Conservation (phyloP, 2,888 invertebrate genomes). For the Tipula unca region DNA sequence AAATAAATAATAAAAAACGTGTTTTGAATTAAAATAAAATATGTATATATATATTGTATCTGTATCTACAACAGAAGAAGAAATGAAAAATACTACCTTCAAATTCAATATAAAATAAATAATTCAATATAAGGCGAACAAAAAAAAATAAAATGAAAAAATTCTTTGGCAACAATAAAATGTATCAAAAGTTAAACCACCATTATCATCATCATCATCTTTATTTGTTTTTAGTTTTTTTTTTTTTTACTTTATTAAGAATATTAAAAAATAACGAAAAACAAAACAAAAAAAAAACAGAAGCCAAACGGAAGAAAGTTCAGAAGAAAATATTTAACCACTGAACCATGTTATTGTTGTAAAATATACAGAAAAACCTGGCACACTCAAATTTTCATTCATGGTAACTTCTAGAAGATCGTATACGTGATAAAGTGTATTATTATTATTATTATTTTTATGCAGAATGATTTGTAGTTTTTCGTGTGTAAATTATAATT, state of each 20-base stretch:
- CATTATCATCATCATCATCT: slow-evolving; percentile 14
- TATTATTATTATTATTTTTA: neutral
- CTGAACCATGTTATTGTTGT: neutral
- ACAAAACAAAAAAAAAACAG: neutral
- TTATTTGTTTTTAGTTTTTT: neutral
- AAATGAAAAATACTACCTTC: neutral
- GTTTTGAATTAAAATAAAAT: slow-evolving; percentile 14
- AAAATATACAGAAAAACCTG: neutral
- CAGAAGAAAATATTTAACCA: slow-evolving; percentile 8
- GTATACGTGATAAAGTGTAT: slow-evolving; percentile 17
- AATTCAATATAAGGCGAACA: neutral
- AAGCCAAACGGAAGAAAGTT: neutral
- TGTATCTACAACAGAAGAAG: neutral
- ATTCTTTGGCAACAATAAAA: neutral
- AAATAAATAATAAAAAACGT: slow-evolving; percentile 14
- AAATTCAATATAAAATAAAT: slow-evolving; percentile 9
- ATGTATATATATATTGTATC: neutral
- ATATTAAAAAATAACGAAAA: neutral
- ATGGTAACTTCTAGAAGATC: neutral
- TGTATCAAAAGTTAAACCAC: slow-evolving; percentile 14
- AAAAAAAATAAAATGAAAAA: neutral
- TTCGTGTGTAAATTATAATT: slow-evolving; percentile 15
- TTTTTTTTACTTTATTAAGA: slow-evolving; percentile 1
- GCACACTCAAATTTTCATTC: neutral
- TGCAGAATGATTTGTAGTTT: slow-evolving; percentile 17